These are phyloP conservation scores for Myrmophylax atrothorax DNA, from an alignment of 2,113 vertebrate species.

Conservation along the genomic window DNA sequence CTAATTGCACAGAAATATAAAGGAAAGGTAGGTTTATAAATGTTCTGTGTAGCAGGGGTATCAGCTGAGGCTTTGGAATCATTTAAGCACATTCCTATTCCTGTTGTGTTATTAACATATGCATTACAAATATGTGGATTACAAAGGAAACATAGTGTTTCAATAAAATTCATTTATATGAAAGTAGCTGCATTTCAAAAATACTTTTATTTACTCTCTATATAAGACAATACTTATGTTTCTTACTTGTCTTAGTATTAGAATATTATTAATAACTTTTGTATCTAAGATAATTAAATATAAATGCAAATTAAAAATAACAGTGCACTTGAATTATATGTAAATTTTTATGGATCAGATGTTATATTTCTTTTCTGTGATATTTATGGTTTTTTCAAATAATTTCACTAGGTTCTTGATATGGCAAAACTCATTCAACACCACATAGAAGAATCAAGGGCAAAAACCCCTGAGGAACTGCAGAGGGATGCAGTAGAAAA, in stretches of 20 bases:
- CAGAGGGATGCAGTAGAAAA: slow-evolving; percentile 63
- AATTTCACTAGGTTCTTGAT: slow-evolving; percentile 80
- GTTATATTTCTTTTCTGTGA: background rate
- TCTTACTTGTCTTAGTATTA: background rate
- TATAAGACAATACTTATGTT: background rate
- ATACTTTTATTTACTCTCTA: background rate
- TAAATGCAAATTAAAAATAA: background rate
- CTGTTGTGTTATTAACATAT: background rate
- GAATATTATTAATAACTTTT: background rate
- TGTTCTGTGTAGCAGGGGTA: background rate
- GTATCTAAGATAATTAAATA: background rate
- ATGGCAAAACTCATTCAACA: slow-evolving; percentile 71
- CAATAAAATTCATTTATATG: background rate
- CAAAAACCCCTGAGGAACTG: slow-evolving; percentile 66
- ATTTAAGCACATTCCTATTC: background rate
- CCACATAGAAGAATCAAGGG: slow-evolving; percentile 50
- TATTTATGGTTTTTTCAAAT: slow-evolving; percentile 5
- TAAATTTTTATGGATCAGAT: background rate
- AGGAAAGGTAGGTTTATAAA: slow-evolving; percentile 69
- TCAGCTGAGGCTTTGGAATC: background rate
- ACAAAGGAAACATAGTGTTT: background rate
- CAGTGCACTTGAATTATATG: background rate
- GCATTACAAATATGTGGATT: background rate
- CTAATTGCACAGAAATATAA: slow-evolving; percentile 82
- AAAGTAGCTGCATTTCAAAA: background rate